Conservation (phyloP, 2,888 invertebrate genomes). For the Neoaliturus tenellus region DNA sequence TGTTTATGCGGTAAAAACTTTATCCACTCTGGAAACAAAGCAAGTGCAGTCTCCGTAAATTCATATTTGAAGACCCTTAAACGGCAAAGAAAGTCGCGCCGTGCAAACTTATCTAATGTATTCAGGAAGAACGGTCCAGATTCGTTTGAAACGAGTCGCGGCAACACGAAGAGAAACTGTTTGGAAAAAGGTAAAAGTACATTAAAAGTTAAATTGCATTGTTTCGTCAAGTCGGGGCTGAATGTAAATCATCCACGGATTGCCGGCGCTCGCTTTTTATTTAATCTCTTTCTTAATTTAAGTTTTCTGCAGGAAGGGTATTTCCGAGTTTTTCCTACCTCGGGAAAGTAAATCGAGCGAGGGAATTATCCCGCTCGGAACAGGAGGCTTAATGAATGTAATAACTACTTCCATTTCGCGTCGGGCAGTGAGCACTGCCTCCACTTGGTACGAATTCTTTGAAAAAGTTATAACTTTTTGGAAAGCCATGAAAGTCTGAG, state of each 20-base stretch:
- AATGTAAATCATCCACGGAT: slow-evolving; percentile 51
- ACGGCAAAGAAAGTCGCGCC: neutral
- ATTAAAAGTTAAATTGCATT: slow-evolving; percentile 52
- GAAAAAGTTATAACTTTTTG: too few relatives aligned
- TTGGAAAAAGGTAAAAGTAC: slow-evolving; percentile 51
- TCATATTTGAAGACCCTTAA: slow-evolving; percentile 8
- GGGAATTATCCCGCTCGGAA: slow-evolving; percentile 40
- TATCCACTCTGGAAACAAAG: neutral
- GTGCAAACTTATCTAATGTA: slow-evolving; percentile 33
- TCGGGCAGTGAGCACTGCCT: too few relatives aligned
- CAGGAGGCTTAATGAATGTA: neutral
- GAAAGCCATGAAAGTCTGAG: too few relatives aligned
- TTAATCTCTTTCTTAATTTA: slow-evolving; percentile 59
- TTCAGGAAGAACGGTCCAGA: slow-evolving; percentile 29
- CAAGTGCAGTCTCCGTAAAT: neutral
- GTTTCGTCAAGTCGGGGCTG: slow-evolving; percentile 47
- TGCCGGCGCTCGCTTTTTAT: slow-evolving; percentile 49
- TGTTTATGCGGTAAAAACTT: too few relatives aligned
- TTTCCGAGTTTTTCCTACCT: slow-evolving; percentile 48
- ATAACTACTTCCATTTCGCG: neutral
- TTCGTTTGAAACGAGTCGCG: slow-evolving; percentile 5
- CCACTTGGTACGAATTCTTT: too few relatives aligned
- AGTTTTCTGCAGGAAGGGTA: slow-evolving; percentile 56
- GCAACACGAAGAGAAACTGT: slow-evolving; percentile 33
- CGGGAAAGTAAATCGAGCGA: slow-evolving; percentile 54